Conservation (phyloP, 2,113 vertebrate genomes). For the Gymnarchus niloticus region DNA sequence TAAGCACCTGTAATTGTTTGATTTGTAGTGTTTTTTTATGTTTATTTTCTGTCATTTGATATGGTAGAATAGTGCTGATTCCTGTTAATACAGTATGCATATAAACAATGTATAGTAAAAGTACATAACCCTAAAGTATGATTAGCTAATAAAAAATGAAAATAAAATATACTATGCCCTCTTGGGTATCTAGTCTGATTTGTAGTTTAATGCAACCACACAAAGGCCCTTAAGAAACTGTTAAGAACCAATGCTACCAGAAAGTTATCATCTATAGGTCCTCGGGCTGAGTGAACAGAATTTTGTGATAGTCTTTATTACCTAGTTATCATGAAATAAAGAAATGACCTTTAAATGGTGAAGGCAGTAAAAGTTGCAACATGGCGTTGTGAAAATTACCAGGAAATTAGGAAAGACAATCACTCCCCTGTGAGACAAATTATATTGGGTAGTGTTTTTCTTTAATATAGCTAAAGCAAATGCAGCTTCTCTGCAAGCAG, state of each 20-base stretch:
- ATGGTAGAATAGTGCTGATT: not conserved
- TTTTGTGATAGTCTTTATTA: conserved; percentile 56
- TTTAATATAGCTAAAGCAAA: not conserved
- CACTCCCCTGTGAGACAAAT: not conserved
- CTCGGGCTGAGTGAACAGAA: conserved; percentile 44
- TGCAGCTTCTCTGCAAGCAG: no score
- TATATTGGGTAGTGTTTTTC: not conserved
- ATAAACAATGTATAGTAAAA: not conserved
- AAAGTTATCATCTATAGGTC: conserved; percentile 32
- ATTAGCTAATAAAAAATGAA: no score
- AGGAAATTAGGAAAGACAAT: conserved; percentile 19
- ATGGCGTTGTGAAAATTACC: conserved; percentile 16
- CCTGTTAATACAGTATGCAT: not conserved
- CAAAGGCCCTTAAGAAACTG: conserved; percentile 24
- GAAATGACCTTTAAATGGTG: conserved; percentile 56
- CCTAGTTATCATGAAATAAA: conserved; percentile 50
- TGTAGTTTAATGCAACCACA: not conserved
- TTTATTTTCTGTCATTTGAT: not conserved
- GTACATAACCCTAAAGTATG: no score
- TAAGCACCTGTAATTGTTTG: not conserved
- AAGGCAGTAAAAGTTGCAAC: conserved; percentile 40
- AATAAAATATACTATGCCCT: no score
- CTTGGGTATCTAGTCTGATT: not conserved
- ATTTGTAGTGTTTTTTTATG: not conserved
- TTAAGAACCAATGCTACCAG: conserved; percentile 41